phyloP scores from a whole-genome alignment of 1,140 invertebrate genomes.

The Gonatopus flavifemur region DNA sequence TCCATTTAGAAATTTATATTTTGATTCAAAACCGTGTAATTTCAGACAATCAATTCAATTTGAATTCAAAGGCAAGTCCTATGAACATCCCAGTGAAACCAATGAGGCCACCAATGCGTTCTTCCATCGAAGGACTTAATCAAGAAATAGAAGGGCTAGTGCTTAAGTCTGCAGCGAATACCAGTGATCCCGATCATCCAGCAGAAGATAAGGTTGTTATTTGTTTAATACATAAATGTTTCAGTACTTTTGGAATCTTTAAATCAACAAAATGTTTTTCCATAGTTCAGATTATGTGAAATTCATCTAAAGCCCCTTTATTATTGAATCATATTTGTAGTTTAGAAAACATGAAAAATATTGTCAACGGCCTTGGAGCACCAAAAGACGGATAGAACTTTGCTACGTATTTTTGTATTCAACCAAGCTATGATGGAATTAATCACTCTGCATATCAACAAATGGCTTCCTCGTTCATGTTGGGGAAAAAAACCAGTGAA shows the following conservation, averaged over 20 bases:
- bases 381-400: no score
- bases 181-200: conserved; percentile 50
- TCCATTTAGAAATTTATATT: conserved; percentile 1
- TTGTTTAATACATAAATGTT: neutral
- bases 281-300: neutral
- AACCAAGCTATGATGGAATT: no score
- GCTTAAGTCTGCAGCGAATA: conserved; percentile 55
- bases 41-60: conserved; percentile 53
- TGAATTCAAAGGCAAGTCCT: conserved; percentile 61
- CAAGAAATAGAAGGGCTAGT: conserved; percentile 80
- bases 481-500: no score
- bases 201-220: conserved; percentile 51
- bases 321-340: neutral
- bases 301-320: neutral
- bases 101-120: conserved; percentile 70
- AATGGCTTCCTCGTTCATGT: no score
- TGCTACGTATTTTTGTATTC: no score
- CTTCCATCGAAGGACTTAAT: conserved; percentile 82
- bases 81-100: conserved; percentile 63
- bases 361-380: no score
- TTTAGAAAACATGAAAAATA: neutral
- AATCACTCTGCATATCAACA: no score
- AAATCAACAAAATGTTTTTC: neutral
- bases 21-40: conserved; percentile 10
- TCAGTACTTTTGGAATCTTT: neutral